Conservation (phyloP, 1,140 invertebrate species). For the Panagrolaimus sp. region DNA sequence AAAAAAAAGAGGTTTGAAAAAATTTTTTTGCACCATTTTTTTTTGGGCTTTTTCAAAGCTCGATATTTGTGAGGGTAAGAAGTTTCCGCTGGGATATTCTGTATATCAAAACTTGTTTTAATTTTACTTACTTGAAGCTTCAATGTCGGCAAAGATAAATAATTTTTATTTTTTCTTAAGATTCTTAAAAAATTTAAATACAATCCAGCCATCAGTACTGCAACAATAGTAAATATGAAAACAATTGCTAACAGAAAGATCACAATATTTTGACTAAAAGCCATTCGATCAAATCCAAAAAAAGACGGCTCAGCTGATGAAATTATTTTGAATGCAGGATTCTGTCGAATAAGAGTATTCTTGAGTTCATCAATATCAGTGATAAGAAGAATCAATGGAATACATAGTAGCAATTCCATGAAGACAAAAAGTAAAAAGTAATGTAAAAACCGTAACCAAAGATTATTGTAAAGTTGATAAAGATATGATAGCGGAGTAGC, state of each 20-base stretch:
- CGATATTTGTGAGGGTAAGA: no score
- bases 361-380: not conserved
- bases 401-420: not conserved
- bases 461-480: not conserved
- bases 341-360: not conserved
- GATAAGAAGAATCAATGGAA: not conserved
- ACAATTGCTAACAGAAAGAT: not conserved
- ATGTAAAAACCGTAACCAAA: not conserved
- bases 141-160: not conserved
- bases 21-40: no score
- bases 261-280: not conserved
- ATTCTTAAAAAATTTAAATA: constrained; percentile 2
- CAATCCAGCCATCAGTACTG: not conserved
- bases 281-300: not conserved
- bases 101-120: no score
- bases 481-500: not conserved
- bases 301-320: not conserved
- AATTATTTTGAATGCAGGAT: not conserved
- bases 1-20: no score
- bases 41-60: no score
- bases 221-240: not conserved
- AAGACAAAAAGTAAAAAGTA: not conserved
- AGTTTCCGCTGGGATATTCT: no score
- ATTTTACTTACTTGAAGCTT: not conserved
- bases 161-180: not conserved